These are phyloP conservation scores for Lepidurus apus DNA, from an alignment of 1,140 invertebrate species.

Conservation along the genomic window DNA sequence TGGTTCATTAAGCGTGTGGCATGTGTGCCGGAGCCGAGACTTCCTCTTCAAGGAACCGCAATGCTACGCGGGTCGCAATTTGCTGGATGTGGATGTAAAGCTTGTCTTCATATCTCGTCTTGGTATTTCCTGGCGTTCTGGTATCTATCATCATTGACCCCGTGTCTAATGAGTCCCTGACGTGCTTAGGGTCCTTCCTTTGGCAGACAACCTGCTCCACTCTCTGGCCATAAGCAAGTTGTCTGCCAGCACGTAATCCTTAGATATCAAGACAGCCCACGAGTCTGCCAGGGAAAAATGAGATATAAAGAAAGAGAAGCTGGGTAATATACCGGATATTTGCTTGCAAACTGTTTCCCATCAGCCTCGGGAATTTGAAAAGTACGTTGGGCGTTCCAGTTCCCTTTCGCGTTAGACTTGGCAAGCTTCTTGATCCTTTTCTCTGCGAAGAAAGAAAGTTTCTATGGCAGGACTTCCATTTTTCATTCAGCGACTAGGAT, in stretches of 20 bases:
- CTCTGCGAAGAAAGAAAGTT: too few species aligned
- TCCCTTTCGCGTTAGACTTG: neutral
- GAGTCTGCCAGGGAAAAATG: neutral
- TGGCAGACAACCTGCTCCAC: neutral
- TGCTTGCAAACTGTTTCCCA: conserved; percentile 14
- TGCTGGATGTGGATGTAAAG: neutral
- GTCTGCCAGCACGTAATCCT: neutral
- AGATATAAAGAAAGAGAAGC: neutral
- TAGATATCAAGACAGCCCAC: neutral
- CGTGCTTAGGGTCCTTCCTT: neutral
- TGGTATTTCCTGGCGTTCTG: conserved; percentile 17
- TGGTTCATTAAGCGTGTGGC: conserved; percentile 21
- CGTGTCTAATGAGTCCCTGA: conserved; percentile 14
- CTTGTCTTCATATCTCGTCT: conserved; percentile 5
- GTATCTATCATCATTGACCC: conserved; percentile 4
- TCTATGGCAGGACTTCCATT: too few species aligned
- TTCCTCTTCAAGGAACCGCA: neutral
- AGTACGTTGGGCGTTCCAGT: neutral
- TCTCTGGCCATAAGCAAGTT: conserved; percentile 1
- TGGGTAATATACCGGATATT: neutral
- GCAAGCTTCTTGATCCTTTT: conserved; percentile 5
- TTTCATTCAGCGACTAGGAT: too few species aligned
- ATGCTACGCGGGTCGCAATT: neutral
- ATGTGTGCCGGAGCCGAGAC: neutral
- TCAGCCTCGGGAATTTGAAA: neutral